A percentile compares a stretch with the other conserved stretches of the same genome.
These are phyloP conservation scores for Solen grandis DNA, from an alignment of 1,140 invertebrate species.

Conservation along the genomic window DNA sequence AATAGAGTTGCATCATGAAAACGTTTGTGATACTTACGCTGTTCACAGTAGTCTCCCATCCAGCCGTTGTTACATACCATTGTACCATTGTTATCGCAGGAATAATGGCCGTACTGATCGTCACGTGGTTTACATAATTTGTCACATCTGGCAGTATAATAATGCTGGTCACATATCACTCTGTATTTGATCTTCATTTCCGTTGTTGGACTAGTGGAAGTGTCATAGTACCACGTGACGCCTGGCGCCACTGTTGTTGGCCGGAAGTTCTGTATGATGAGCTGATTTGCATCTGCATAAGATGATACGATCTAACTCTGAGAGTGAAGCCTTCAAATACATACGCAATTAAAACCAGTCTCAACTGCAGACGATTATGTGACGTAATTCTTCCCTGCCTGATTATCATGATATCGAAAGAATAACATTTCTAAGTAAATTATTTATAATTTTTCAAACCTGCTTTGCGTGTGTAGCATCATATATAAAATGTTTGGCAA, in stretches of 20 bases:
- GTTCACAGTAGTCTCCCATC: slow-evolving; percentile 91
- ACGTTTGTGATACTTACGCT: slow-evolving; percentile 72
- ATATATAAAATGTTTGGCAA: background rate
- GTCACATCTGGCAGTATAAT: slow-evolving; percentile 72
- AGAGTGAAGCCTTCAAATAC: no score
- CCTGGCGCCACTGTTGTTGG: slow-evolving; percentile 3
- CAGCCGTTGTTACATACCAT: slow-evolving; percentile 93
- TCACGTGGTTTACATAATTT: slow-evolving; percentile 83
- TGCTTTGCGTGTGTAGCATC: no score
- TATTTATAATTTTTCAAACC: no score
- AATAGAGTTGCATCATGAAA: no score
- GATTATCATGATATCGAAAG: no score
- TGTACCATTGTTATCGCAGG: slow-evolving; percentile 89
- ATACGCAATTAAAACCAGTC: background rate
- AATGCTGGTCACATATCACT: slow-evolving; percentile 70
- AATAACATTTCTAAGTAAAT: no score
- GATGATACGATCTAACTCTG: background rate
- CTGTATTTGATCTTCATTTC: slow-evolving; percentile 81
- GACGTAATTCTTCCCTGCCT: background rate
- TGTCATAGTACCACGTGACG: slow-evolving; percentile 1
- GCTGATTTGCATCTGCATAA: slow-evolving; percentile 20
- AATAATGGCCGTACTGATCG: slow-evolving; percentile 96
- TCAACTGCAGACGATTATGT: background rate
- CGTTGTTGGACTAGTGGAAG: slow-evolving; percentile 26
- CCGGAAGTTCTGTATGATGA: slow-evolving; percentile 38